Conservation (phyloP, 1,140 invertebrate species). For the Bombus difficillimus region DNA sequence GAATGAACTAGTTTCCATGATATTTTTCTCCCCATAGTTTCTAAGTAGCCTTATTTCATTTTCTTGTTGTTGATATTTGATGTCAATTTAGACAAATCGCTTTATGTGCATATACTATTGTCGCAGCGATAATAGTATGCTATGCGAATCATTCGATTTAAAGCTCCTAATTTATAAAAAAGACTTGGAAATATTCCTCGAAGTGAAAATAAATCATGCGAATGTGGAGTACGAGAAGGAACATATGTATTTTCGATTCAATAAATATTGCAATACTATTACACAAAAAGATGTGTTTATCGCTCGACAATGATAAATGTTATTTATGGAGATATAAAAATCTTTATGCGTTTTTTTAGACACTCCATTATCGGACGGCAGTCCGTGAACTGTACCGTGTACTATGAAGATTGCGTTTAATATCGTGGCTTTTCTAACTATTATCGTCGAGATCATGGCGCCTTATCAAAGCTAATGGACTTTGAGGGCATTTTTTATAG, state of each 20-base stretch:
- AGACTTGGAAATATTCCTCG: neutral
- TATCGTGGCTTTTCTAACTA: neutral
- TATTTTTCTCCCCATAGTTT: neutral
- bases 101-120: neutral
- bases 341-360: neutral
- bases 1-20: neutral
- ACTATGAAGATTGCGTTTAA: slow-evolving; percentile 12
- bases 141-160: neutral
- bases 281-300: neutral
- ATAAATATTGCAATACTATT: slow-evolving; percentile 16
- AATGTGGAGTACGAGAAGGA: neutral
- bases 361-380: neutral
- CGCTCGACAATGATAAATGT: neutral
- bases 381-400: neutral
- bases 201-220: neutral
- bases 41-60: slow-evolving; percentile 7
- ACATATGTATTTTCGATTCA: neutral
- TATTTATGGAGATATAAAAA: neutral
- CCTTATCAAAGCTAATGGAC: slow-evolving; percentile 77
- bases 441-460: slow-evolving; percentile 23
- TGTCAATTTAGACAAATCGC: neutral
- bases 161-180: neutral
- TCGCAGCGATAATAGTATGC: too few relatives aligned
- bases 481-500: slow-evolving; percentile 77
- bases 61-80: neutral